Percentiles rank a stretch among this genome's conserved stretches.
phyloP scores from a whole-genome alignment of 92 coral and sea anemone species.

The Phenganax marumi region DNA sequence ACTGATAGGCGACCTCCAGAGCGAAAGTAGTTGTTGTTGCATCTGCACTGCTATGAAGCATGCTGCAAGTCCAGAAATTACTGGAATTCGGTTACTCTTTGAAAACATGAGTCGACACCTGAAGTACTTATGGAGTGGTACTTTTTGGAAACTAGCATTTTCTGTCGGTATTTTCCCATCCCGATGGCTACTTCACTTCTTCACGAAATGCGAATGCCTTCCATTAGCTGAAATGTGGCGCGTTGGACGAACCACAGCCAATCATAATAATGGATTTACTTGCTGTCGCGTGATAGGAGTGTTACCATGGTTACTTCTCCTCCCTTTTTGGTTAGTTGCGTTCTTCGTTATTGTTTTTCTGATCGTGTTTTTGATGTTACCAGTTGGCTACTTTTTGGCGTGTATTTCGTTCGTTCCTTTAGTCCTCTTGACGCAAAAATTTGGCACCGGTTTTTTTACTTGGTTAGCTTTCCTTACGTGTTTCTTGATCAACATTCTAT shows the following conservation, averaged over 20 bases:
- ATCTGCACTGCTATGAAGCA: slow-evolving; percentile 25
- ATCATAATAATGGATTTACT: background rate
- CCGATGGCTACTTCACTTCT: slow-evolving; percentile 21
- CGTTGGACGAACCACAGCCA: background rate
- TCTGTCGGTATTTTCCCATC: slow-evolving; percentile 3
- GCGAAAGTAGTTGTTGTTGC: slow-evolving; percentile 9
- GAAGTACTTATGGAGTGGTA: background rate
- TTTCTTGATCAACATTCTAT: slow-evolving; percentile 9
- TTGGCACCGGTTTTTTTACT: slow-evolving; percentile 21
- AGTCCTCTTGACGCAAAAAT: slow-evolving; percentile 23
- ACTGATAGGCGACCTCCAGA: slow-evolving; percentile 24
- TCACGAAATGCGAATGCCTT: background rate
- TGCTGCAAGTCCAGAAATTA: background rate
- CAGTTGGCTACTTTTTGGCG: slow-evolving; percentile 34
- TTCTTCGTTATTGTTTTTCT: background rate
- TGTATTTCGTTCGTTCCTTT: slow-evolving; percentile 30
- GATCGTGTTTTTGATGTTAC: slow-evolving; percentile 14
- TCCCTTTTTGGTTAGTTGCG: slow-evolving; percentile 19
- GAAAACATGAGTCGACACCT: slow-evolving; percentile 34
- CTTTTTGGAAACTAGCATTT: slow-evolving; percentile 20
- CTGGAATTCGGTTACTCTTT: slow-evolving; percentile 13
- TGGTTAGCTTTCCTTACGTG: slow-evolving; percentile 17
- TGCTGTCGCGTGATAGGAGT: background rate
- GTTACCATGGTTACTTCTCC: slow-evolving; percentile 7
- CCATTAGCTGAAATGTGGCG: slow-evolving; percentile 10